These are phyloP conservation scores for Phoebastria nigripes DNA, from an alignment of 2,797 vertebrate genomes.

Conservation along the genomic window DNA sequence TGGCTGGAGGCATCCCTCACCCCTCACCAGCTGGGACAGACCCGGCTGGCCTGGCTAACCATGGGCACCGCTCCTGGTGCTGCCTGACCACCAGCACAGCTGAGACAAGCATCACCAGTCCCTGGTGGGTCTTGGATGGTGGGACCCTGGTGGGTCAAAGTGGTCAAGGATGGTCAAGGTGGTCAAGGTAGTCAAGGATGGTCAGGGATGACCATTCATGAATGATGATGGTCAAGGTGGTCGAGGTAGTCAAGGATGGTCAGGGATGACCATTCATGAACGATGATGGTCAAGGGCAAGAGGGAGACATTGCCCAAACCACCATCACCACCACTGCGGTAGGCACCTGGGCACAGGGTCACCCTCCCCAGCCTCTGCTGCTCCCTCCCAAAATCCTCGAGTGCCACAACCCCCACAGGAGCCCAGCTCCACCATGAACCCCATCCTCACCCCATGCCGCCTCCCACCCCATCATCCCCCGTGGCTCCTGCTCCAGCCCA, in stretches of 20 bases:
- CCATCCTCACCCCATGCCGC: rapidly evolving
- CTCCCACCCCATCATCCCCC: background rate
- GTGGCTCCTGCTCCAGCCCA: rapidly evolving
- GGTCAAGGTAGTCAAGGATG: background rate
- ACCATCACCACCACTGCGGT: no score
- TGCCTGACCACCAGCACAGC: rapidly evolving
- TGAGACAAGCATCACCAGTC: background rate
- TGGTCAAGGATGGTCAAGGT: no score
- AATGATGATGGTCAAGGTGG: no score
- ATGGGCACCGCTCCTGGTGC: rapidly evolving
- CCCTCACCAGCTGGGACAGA: background rate
- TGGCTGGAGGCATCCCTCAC: background rate
- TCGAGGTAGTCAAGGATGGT: background rate
- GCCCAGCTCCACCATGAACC: background rate
- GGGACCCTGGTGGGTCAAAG: background rate
- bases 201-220: background rate
- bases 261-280: background rate
- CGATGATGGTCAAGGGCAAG: background rate
- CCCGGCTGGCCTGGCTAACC: background rate
- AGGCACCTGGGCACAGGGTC: background rate
- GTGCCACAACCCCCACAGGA: background rate
- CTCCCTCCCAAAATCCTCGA: background rate
- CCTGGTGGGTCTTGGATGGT: no score
- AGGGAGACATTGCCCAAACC: background rate
- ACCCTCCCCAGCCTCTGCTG: background rate